Percentiles rank a stretch among this genome's conserved stretches.
These are phyloP conservation scores for Magallana nippona DNA, from an alignment of 2,888 invertebrate species.

Conservation along the genomic window DNA sequence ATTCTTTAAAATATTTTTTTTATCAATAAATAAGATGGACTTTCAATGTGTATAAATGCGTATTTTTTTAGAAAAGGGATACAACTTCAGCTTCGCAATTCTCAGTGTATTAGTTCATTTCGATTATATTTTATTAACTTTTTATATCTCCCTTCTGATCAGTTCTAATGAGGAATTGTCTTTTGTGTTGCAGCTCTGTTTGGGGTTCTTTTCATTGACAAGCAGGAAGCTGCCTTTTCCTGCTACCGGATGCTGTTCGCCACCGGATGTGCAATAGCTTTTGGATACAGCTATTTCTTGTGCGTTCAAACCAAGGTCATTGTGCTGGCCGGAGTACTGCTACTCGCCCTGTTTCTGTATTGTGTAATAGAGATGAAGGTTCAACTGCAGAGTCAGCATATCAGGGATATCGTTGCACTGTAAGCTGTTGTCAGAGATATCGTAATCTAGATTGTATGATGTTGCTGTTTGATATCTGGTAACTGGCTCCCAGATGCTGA, in stretches of 20 bases:
- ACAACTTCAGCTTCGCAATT: too few species aligned
- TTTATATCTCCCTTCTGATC: background rate
- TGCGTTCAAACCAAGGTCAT: constrained; percentile 89
- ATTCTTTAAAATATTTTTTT: too few species aligned
- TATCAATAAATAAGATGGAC: too few species aligned
- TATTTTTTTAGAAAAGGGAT: too few species aligned
- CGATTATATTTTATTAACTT: too few species aligned
- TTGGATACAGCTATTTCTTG: constrained; percentile 89
- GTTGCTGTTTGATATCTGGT: too few species aligned
- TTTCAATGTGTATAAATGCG: too few species aligned
- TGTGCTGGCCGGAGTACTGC: constrained; percentile 85
- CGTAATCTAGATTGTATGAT: too few species aligned
- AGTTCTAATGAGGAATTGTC: background rate
- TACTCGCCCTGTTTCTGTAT: constrained; percentile 89
- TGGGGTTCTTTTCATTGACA: constrained; percentile 91
- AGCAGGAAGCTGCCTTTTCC: constrained; percentile 94
- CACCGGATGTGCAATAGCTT: constrained; percentile 92
- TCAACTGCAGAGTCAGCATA: constrained; percentile 73
- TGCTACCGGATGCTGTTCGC: constrained; percentile 95
- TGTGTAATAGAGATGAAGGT: constrained; percentile 82
- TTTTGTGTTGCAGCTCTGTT: constrained; percentile 83
- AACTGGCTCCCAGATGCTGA: too few species aligned
- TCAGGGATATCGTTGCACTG: constrained; percentile 74
- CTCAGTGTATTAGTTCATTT: too few species aligned
- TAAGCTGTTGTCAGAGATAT: constrained; percentile 27